phyloP scores from a whole-genome alignment of 35 echinoderm and acorn worm genomes.

The Apostichopus californicus region DNA sequence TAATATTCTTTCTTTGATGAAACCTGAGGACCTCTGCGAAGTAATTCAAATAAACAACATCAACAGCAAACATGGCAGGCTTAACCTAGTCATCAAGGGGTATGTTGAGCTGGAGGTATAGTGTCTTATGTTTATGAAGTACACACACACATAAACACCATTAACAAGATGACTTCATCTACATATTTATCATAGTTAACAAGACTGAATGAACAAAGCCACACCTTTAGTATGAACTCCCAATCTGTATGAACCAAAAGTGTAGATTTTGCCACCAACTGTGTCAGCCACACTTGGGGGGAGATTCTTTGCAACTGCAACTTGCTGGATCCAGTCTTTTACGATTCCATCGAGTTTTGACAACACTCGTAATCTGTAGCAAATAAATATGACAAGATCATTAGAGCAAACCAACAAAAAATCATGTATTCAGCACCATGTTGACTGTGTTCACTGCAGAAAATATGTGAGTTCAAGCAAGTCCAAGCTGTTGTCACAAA shows the following conservation, averaged over 20 bases:
- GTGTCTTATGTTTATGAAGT: not conserved
- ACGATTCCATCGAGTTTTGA: constrained; percentile 89
- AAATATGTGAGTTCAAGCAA: not conserved
- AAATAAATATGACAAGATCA: not conserved
- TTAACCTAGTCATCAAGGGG: not conserved
- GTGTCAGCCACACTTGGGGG: constrained; percentile 87
- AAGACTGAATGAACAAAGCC: not conserved
- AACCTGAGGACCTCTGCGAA: no score
- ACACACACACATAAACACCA: not conserved
- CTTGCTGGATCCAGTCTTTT: constrained; percentile 86
- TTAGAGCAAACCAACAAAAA: not conserved
- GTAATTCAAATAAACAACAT: no score
- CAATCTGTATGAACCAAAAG: constrained; percentile 98
- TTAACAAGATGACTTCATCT: not conserved
- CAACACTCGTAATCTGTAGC: constrained; percentile 75
- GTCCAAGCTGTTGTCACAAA: no score
- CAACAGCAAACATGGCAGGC: not conserved
- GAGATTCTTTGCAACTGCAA: constrained; percentile 85
- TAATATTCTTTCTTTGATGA: no score
- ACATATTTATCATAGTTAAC: no score
- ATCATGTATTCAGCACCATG: no score
- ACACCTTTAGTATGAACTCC: constrained; percentile 99
- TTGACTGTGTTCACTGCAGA: not conserved
- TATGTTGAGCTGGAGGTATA: not conserved
- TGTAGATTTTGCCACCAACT: constrained; percentile 99